These are phyloP conservation scores for Eupleurogrammus muticus DNA, from an alignment of 2,797 vertebrate genomes.

Conservation along the genomic window DNA sequence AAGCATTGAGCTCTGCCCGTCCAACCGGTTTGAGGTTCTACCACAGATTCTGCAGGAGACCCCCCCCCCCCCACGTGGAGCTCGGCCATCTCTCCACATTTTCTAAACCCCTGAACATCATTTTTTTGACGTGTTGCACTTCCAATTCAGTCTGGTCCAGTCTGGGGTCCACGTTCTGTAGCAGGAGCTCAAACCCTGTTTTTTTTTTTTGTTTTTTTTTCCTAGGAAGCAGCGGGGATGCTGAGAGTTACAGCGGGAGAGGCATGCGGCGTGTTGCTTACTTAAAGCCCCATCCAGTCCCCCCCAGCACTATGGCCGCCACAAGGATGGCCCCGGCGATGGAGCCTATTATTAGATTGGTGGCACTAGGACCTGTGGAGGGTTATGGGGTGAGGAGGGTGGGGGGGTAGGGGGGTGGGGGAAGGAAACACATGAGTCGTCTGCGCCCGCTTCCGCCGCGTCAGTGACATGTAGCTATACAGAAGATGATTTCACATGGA, in stretches of 20 bases:
- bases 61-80: conserved; percentile 32
- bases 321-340: conserved; percentile 99
- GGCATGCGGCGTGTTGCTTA: conserved; percentile 98
- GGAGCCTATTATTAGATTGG: conserved; percentile 99
- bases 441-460: conserved; percentile 73
- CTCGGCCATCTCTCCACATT: conserved; percentile 28
- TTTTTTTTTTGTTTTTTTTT: no score
- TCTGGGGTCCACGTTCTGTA: conserved; percentile 80
- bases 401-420: no score
- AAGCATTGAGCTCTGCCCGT: conserved; percentile 94
- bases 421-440: conserved; percentile 90
- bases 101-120: not conserved
- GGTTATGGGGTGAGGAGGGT: conserved; percentile 88
- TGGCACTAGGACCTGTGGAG: conserved; percentile 99
- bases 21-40: conserved; percentile 96
- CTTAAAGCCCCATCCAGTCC: conserved; percentile 99
- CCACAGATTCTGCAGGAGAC: conserved; percentile 87
- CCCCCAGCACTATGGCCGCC: conserved; percentile 99
- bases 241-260: conserved; percentile 90
- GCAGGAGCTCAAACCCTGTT: conserved; percentile 97
- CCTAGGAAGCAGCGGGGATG: conserved; percentile 95
- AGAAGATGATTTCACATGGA: conserved; percentile 79
- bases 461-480: conserved; percentile 75
- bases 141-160: conserved; percentile 14
- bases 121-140: not conserved